Evolutionary conservation across 2,797 vertebrate species (phyloP).

Genomic region (Pyrrhura leucotis): DNA sequence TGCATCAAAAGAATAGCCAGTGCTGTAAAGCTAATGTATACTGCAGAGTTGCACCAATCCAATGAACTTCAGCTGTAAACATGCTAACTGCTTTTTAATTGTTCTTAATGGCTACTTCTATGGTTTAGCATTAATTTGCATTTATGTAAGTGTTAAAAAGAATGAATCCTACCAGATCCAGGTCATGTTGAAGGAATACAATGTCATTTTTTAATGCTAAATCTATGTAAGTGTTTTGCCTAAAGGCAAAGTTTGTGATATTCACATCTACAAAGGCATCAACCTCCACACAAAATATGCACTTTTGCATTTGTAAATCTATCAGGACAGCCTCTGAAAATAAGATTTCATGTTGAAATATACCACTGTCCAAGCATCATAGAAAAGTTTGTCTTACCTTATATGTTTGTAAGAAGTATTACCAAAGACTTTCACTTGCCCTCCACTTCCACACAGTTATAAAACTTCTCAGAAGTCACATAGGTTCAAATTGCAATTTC

Average conservation of each 20-base stretch:
- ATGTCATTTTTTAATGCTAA: neutral
- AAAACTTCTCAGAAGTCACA: neutral
- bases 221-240: neutral
- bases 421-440: neutral
- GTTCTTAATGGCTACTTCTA: neutral
- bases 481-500: neutral
- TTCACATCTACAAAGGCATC: neutral
- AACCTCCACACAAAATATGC: neutral
- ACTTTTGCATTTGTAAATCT: neutral
- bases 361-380: neutral
- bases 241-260: neutral
- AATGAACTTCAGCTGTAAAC: neutral
- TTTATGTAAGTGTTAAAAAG: neutral
- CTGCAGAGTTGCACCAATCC: neutral
- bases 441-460: neutral
- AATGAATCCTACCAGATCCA: neutral
- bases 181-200: neutral
- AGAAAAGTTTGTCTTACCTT: neutral
- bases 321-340: neutral
- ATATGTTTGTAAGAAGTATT: neutral
- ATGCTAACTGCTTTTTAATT: slow-evolving; percentile 30
- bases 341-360: neutral
- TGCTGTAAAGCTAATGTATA: neutral
- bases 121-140: neutral
- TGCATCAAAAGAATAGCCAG: accelerated